Base-by-base conservation (phyloP, 2,888 invertebrate species). In the Pyrrhia umbra region DNA sequence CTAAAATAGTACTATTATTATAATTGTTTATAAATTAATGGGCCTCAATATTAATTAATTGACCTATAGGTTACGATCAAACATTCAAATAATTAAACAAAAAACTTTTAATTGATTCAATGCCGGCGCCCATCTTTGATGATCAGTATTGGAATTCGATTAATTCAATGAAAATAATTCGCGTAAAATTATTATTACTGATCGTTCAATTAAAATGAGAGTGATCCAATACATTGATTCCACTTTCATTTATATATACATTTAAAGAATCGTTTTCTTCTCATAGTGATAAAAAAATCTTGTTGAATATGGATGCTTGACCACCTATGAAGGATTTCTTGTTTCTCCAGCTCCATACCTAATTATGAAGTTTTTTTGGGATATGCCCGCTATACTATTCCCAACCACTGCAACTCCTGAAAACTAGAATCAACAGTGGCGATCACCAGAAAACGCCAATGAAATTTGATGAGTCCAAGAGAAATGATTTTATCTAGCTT, bases 141-240 rank as follows among this genome's bases (percentile, higher is more conserved):
- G 59, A 62, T 68, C 16, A 39, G 54, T 39, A 60, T 54, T 62
- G 23, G 58, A 64, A 56, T 66, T 71, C 68, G 62, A 75, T 78
- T 56, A 71, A 78, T 78, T 54, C 57, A 66, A 71, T 50, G 4
- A 59, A 50, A 66, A 73, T 73, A 77, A 75, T 77, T 80, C 50
- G 79, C 81, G 75, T 77, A 67, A 68, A 77, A 68, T 67, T 49
- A 77, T 66, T 74, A 66, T 74, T 58, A 47, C 20, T 61, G 64
- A 54, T 63, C 40, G 64, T 75, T 62, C 68, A 78, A 78, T 78
- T 61, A 71, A 61, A 77, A 66, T 9, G 52, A 77, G 61, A 77
- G 64, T 71, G 54, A 40, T 46, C 56, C 39, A 40, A 18, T 2
- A 20, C 47, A 62, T 49, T n/a, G 43, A 37, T 52, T 52, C 21